phyloP scores from a whole-genome alignment of 2,797 vertebrate genomes.

The Paguma larvata region DNA sequence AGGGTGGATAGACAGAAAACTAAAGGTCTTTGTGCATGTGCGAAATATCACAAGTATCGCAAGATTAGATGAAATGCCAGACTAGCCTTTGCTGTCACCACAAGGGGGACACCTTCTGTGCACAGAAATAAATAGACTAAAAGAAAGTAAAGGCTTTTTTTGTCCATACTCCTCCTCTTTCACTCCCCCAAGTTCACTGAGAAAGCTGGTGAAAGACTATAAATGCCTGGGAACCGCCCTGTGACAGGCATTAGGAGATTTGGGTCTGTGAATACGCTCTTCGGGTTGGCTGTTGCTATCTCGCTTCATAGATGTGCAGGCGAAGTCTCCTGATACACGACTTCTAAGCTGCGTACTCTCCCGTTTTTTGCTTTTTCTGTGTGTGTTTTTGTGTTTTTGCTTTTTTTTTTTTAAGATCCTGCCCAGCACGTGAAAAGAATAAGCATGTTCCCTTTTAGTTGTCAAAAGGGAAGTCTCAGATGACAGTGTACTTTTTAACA shows the following conservation, averaged over 20 bases:
- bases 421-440: conserved; percentile 12
- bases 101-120: conserved; percentile 76
- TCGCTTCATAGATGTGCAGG: neutral
- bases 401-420: neutral
- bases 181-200: neutral
- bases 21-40: conserved; percentile 6
- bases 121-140: neutral
- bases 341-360: neutral
- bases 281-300: neutral
- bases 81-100: conserved; percentile 47
- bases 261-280: neutral
- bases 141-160: conserved; percentile 27
- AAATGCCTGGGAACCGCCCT: neutral
- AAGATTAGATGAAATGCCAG: neutral
- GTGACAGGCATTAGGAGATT: neutral
- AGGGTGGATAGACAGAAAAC: neutral
- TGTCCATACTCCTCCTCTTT: neutral
- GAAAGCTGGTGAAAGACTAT: neutral
- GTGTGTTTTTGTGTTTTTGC: neutral
- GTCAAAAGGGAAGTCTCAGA: conserved; percentile 70
- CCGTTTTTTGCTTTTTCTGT: neutral
- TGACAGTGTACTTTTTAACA: conserved; percentile 49
- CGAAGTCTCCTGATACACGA: neutral
- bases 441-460: conserved; percentile 60
- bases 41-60: neutral